These are phyloP conservation scores for Paramormyrops hopkinsi DNA, from an alignment of 2,797 vertebrate genomes.

Conservation along the genomic window DNA sequence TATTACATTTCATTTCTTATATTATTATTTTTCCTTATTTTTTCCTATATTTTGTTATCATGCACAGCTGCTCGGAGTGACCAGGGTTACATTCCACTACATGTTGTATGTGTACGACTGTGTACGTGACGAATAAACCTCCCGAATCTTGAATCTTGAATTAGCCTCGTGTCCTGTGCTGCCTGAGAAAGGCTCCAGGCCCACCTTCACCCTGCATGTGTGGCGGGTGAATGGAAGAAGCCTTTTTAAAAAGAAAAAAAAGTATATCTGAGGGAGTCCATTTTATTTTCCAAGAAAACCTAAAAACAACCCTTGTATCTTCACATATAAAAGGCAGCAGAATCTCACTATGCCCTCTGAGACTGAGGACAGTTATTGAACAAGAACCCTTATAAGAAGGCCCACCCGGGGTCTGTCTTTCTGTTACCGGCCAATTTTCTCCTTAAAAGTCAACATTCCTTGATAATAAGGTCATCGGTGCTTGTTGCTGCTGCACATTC, in stretches of 20 bases:
- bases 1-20: background rate
- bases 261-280: background rate
- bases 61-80: background rate
- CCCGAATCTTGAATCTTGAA: background rate
- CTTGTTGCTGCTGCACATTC: background rate
- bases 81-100: background rate
- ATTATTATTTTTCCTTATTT: background rate
- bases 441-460: background rate
- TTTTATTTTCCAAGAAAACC: background rate
- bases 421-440: background rate
- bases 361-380: slow-evolving; percentile 2
- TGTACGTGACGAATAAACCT: background rate
- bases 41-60: background rate
- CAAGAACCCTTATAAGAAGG: background rate
- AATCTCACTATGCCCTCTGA: background rate
- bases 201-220: background rate
- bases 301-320: background rate
- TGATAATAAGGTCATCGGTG: background rate
- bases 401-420: background rate
- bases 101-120: background rate
- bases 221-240: background rate
- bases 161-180: background rate
- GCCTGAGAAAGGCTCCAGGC: background rate
- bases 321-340: background rate
- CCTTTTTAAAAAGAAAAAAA: background rate